Evolutionary conservation across 2,113 vertebrate species (phyloP), one percentile per base, ranked within the genome.

Genomic region (Gobio gobio): DNA sequence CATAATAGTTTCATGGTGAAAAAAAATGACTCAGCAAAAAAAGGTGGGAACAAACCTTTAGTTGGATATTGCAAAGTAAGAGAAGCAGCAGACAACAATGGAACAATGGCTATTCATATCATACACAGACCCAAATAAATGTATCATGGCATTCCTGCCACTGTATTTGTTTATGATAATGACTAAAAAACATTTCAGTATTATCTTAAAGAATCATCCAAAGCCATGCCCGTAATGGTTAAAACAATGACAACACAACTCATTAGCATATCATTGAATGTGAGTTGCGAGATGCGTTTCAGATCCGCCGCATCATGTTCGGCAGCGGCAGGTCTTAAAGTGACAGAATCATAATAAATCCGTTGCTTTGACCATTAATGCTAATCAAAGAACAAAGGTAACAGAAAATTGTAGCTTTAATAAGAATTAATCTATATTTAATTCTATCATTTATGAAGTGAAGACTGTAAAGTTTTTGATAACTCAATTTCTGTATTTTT

Each of bases 1-100:
- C 74, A 36, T 33, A 75, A 76, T 78, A 43, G 36, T 81, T 83
- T 84, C 77, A 86, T 1, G 51, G 45, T 45, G 36, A 80, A n/a
- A 70, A 45, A 20, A 79, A 63, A 79, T 64, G 29, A 79, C 64
- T 75, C 54, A 13, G 77, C 56, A 61, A 59, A 85, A 40, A 85
- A 78, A 66, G 47, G 22, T 56, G 10, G 45, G 20, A 45, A 74
- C 10, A 78, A 68, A 77, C 63, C 78, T 81, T 66, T 59, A 56
- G 63, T 6, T 24, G 20, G 20, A 74, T 63, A 47, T 45, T 56
- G 29, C 33, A 78, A 78, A 40, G 74, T 26, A n/a, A 56, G 40
- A 70, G 75, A 78, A 33, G 20, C 54, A 85, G 40, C 20, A 45
- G 54, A 75, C 18, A 58, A 29, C 22, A 70, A 26, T 58, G 36